Evolutionary conservation across 2,888 invertebrate species (phyloP), one percentile per base, ranked within the genome.

Genomic region (Lithosia quadra): DNA sequence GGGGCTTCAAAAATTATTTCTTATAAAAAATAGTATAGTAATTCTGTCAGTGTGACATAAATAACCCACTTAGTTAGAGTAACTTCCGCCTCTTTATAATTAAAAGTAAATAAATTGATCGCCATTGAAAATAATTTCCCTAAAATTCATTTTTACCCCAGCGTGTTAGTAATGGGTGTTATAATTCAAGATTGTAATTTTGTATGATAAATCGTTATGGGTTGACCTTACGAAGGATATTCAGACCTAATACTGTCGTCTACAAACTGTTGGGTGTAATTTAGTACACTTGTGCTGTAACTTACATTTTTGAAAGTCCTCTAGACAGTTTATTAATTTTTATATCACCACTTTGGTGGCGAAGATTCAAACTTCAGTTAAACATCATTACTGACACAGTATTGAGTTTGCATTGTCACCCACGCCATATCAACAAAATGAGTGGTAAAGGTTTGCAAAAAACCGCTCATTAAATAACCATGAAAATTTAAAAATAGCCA

Each of bases 111-210:
- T 39, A 64, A 60, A 64, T 68, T 64, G 36, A 55, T 60, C 22
- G 53, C 18, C 39, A 21, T 15, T 55, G 10, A 55, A 59, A 68
- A 63, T 53, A 5, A 58, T 58, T 58, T 60, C 34, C 21, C 18
- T 15, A 28, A 60, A n/a, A 10, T 34, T 59, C 39, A 15, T 53
- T 43, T 62, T 65, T 24, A 39, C 43, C 33, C 24, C 61, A 53
- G n/a, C 34, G 62, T 68, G 63, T 24, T 62, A 65, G 15, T 57
- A 56, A 61, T 57, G 55, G 57, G 58, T 62, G 69, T 53, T 65
- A 69, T 69, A 63, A 63, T 56, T 69, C 53, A 36, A 65, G 43
- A 69, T 65, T 69, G 65, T 69, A 69, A 65, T 69, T 65, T 65
- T 65, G 36, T 34, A 65, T 69, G 65, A 69, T 59, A 69, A 43